Base-by-base conservation (phyloP, 2,888 invertebrate genomes). In the Pyrochroa serraticornis region DNA sequence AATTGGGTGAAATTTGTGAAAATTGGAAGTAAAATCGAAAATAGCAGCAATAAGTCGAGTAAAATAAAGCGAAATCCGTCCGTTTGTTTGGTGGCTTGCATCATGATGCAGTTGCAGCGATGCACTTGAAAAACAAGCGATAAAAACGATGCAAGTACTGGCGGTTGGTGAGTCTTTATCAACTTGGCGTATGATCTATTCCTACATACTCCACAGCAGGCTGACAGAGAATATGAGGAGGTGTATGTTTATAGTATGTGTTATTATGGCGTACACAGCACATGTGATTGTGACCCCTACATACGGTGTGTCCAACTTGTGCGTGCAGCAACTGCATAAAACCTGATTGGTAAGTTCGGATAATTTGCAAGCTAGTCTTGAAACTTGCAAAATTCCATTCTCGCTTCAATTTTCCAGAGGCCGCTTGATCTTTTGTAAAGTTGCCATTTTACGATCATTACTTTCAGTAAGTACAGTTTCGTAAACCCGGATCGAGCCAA, bases 191-290 rank as follows among this genome's bases (percentile, higher is more conserved):
- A 79, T 78, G 78, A 79, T 78, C 78, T 76, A 74, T 74, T 74
- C 70, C 74, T 79, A 77, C 78, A 75, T 79, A 79, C 78, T 69
- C 70, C 52, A 54, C 71, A 75, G 44, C 74, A 79, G 78, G 79
- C 58, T 30, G 58, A 37, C 74, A 78, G 67, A 50, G 9, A 67
- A 32, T 38, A 35, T n/a, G 6, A 34, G 54, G 58, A 52, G 64
- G 55, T 43, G 46, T 38, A 32, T 53, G 49, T 50, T 63, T 53
- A 57, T 59, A 42, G 54, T 59, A 60, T 60, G 65, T 60, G 64
- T 59, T 51, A 58, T 54, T 63, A 65, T 62, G 67, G 64, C 64
- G 60, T 65, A 64, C 55, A 65, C 56, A 48, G 48, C 55, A 58
- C 56, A 63, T 57, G 62, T 63, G 53, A 22, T 45, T 43, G 43